Conservation (phyloP, 2,888 invertebrate genomes). For the Thysanoteuthis rhombus region DNA sequence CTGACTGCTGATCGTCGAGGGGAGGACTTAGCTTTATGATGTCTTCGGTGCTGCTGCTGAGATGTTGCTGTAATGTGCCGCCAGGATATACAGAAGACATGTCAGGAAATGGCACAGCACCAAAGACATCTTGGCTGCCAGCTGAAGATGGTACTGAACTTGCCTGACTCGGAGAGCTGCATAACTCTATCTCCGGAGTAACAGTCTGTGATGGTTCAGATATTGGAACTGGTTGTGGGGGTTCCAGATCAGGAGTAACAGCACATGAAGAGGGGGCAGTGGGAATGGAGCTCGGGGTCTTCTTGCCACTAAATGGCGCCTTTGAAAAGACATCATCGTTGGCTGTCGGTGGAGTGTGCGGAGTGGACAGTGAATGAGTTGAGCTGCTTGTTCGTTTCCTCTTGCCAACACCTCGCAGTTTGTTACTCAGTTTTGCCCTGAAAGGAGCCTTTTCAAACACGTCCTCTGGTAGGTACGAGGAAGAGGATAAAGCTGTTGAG, state of each 20-base stretch:
- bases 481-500: conserved; percentile 38
- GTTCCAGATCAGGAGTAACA: conserved; percentile 38
- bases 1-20: neutral
- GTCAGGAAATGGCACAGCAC: conserved; percentile 52
- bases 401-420: conserved; percentile 1
- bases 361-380: conserved; percentile 36
- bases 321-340: conserved; percentile 57
- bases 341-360: conserved; percentile 33
- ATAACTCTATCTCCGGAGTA: conserved; percentile 33
- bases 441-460: conserved; percentile 43
- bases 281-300: conserved; percentile 38
- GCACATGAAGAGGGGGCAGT: conserved; percentile 32
- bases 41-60: conserved; percentile 34
- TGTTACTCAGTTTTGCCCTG: conserved; percentile 39
- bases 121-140: conserved; percentile 49
- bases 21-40: conserved; percentile 18
- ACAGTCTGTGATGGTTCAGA: conserved; percentile 14
- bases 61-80: conserved; percentile 34
- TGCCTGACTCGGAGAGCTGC: conserved; percentile 13
- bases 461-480: conserved; percentile 37
- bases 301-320: conserved; percentile 55
- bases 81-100: conserved; percentile 34
- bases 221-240: conserved; percentile 24
- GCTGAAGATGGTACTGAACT: conserved; percentile 30
- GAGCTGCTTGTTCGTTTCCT: conserved; percentile 35